Conservation (phyloP, 2,113 vertebrate genomes). For the Gadus macrocephalus region DNA sequence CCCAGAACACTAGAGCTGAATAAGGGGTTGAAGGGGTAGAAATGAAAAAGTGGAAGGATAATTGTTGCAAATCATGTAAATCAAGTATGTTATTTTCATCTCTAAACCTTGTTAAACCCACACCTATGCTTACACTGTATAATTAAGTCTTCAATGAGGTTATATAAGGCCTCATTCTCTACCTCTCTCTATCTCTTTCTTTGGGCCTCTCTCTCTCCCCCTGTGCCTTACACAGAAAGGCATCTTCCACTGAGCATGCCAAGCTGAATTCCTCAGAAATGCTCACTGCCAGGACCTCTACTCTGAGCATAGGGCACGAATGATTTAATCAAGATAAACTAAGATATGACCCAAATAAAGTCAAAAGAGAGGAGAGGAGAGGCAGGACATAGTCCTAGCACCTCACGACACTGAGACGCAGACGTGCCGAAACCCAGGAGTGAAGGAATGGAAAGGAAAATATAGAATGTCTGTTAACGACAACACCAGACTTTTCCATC, state of each 20-base stretch:
- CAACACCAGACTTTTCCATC: conserved; percentile 29
- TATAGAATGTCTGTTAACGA: background rate
- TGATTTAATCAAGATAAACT: too few species aligned
- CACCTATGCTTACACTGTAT: background rate
- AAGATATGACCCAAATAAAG: background rate
- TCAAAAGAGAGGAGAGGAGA: background rate
- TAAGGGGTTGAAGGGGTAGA: too few species aligned
- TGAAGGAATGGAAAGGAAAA: background rate
- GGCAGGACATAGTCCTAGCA: background rate
- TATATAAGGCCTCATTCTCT: conserved; percentile 4
- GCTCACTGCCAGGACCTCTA: conserved; percentile 45
- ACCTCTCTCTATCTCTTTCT: background rate
- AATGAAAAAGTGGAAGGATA: too few species aligned
- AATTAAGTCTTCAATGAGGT: background rate
- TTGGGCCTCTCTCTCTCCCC: background rate
- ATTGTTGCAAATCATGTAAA: too few species aligned
- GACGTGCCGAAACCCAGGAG: too few species aligned
- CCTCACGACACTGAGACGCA: too few species aligned
- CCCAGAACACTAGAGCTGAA: too few species aligned
- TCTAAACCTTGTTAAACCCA: too few species aligned
- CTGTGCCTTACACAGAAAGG: conserved; percentile 4
- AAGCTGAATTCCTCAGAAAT: conserved; percentile 46
- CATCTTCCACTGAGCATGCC: conserved; percentile 40
- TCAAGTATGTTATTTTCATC: too few species aligned
- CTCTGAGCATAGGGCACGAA: conserved; percentile 5